phyloP scores from a whole-genome alignment of 2,797 vertebrate species.

The Lacerta bilineata region DNA sequence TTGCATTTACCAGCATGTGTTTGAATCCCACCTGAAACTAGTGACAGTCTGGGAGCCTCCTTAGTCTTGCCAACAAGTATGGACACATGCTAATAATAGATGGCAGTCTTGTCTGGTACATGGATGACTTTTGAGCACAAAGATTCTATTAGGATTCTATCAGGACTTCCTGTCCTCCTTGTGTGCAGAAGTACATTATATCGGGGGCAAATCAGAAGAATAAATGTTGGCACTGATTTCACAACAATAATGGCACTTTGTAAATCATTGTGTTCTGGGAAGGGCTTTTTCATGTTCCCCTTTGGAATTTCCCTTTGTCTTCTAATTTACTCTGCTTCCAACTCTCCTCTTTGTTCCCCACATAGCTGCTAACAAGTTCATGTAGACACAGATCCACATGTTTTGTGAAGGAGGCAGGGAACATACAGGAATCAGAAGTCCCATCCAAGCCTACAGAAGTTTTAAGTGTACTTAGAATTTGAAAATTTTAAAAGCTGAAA shows the following conservation, averaged over 20 bases:
- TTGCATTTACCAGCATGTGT: background rate
- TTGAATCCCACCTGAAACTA: no score
- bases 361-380: constrained; percentile 12
- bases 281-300: background rate
- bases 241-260: constrained; percentile 15
- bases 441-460: background rate
- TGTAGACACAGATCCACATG: background rate
- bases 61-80: constrained; percentile 27
- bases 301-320: constrained; percentile 19
- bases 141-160: constrained; percentile 10
- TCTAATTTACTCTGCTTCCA: constrained; percentile 20
- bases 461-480: background rate
- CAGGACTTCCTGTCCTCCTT: background rate
- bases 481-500: constrained; percentile 1
- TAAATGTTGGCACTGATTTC: constrained; percentile 23
- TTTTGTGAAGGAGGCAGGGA: background rate
- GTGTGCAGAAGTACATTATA: background rate
- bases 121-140: constrained; percentile 43
- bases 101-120: constrained; percentile 6
- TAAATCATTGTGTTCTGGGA: constrained; percentile 25
- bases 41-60: no score
- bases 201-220: constrained; percentile 17
- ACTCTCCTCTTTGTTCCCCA: constrained; percentile 24
- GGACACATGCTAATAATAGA: constrained; percentile 33
- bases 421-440: background rate